phyloP scores from a whole-genome alignment of 2,888 invertebrate species.

The Aporophyla lueneburgensis region DNA sequence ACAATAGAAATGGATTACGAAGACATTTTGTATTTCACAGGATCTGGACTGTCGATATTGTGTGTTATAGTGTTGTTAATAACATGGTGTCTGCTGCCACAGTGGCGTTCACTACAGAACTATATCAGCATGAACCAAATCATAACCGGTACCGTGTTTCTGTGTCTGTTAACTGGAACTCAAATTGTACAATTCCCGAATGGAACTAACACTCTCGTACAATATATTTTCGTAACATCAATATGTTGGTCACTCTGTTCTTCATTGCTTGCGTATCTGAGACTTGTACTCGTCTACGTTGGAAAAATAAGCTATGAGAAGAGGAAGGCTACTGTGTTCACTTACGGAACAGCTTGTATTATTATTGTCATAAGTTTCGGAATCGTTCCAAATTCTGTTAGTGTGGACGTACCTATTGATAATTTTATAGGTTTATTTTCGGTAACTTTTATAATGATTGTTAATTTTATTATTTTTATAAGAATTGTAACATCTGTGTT shows the following conservation, averaged over 20 bases:
- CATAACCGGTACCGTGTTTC: conserved; percentile 16
- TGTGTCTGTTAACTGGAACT: background rate
- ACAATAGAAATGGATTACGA: conserved; percentile 12
- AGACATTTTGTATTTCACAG: conserved; percentile 14
- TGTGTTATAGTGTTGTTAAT: conserved; percentile 40
- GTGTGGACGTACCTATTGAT: rapidly evolving
- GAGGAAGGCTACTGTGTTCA: conserved; percentile 46
- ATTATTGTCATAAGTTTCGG: background rate
- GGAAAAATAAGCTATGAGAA: conserved; percentile 53
- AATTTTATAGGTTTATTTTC: background rate
- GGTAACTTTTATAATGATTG: background rate
- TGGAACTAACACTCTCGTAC: background rate
- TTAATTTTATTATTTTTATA: conserved; percentile 46
- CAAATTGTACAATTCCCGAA: background rate
- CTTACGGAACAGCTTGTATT: conserved; percentile 8
- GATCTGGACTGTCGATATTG: conserved; percentile 34
- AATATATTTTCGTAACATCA: conserved; percentile 15
- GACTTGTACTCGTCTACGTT: conserved; percentile 52
- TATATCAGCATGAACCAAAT: conserved; percentile 50
- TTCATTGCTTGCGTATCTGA: conserved; percentile 49
- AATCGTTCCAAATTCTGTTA: background rate
- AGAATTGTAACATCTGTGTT: conserved; percentile 45
- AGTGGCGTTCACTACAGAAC: conserved; percentile 54
- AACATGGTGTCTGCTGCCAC: conserved; percentile 48
- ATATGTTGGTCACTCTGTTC: conserved; percentile 59